Evolutionary conservation across 2,888 invertebrate species (phyloP), one percentile per base, ranked within the genome.

Genomic region (Philereme transversata): DNA sequence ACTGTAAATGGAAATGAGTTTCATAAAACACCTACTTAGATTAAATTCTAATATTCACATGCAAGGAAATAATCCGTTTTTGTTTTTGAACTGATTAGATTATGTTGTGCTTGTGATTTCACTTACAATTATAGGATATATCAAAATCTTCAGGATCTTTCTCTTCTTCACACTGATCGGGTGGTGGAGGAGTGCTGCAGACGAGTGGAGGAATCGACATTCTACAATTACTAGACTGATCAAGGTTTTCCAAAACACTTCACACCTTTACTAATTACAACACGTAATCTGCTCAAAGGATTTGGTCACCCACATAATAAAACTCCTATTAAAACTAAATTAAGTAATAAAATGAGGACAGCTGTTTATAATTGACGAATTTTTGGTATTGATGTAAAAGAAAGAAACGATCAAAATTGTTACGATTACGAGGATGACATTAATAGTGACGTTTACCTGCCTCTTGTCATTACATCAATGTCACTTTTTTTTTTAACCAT

Each of bases 171-270:
- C 94, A 94, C 75, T 94, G 94, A 69, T 94, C 94, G 62, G 94
- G 91, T 62, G 95, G 95, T 66, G 95, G 95, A 74, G 95, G 95
- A 73, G 95, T 94, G 62, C 94, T 94, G 73, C 95, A 94, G 74
- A 95, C 94, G 72, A 95, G 88, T 65, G 95, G 95, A 82, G 95
- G 95, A 81, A 95, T 93, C 77, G 94, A 94, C 94, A 94, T 94
- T 75, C 75, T 89, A 69, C 62, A 68, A 67, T 22, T 22, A 22
- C 65, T 74, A 67, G 54, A 64, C 71, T 73, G 68, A 71, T 64
- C 69, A 72, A 72, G 73, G 70, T 65, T 74, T 65, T 60, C 57
- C 45, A 66, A 57, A 68, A 68, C 64, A 72, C 71, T 73, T 64
- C 61, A 70, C 70, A 66, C 62, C 71, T 69, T 38, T 36, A 52